phyloP scores from a whole-genome alignment of 1,140 invertebrate genomes.

The Monochamus saltuarius region DNA sequence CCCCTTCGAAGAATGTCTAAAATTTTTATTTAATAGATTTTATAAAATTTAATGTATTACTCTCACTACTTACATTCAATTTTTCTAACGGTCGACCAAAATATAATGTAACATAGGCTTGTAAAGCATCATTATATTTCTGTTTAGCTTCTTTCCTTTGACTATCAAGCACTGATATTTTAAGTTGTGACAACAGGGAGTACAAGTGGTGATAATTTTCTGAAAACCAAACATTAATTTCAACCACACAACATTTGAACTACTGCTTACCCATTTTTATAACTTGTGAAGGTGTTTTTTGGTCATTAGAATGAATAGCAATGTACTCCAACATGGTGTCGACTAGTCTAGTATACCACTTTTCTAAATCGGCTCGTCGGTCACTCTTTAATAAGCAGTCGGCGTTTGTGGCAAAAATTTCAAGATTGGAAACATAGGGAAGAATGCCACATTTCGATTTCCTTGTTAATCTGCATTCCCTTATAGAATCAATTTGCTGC shows the following conservation, averaged over 20 bases:
- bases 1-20: constrained; percentile 92
- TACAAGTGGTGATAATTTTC: constrained; percentile 97
- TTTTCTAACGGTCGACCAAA: constrained; percentile 95
- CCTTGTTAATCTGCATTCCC: constrained; percentile 71
- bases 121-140: constrained; percentile 87
- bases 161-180: constrained; percentile 85
- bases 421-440: constrained; percentile 88
- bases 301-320: constrained; percentile 75
- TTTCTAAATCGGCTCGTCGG: constrained; percentile 91
- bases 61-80: constrained; percentile 73
- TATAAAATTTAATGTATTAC: background rate
- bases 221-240: constrained; percentile 51
- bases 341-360: constrained; percentile 88
- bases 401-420: constrained; percentile 84
- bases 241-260: background rate
- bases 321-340: constrained; percentile 87
- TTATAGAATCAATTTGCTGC: constrained; percentile 78
- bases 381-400: constrained; percentile 88
- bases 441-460: constrained; percentile 88
- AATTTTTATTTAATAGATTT: constrained; percentile 45
- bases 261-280: constrained; percentile 79
- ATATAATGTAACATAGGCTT: constrained; percentile 89
- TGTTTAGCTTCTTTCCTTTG: constrained; percentile 90
- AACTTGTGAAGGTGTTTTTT: constrained; percentile 95
- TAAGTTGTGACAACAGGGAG: constrained; percentile 83